Evolutionary conservation across 1,140 invertebrate genomes (phyloP).

Genomic region (Drosophila elegans): DNA sequence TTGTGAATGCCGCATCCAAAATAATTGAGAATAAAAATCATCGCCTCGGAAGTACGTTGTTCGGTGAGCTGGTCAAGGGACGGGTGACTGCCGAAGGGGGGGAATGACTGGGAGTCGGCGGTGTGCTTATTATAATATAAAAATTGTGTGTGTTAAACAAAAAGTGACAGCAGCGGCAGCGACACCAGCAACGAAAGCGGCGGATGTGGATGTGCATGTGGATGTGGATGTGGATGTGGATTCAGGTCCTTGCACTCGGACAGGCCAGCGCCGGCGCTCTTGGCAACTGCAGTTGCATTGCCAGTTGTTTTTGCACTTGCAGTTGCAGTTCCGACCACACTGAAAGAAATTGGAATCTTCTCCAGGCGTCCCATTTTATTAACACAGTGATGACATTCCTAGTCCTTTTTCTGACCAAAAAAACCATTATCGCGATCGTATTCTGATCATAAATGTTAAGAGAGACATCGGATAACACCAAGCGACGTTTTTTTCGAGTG

Average conservation of each 20-base stretch:
- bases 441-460: too few relatives aligned
- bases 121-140: slow-evolving; percentile 83
- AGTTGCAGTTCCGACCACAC: slow-evolving; percentile 17
- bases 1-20: slow-evolving; percentile 60
- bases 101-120: slow-evolving; percentile 31
- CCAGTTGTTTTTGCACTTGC: slow-evolving; percentile 33
- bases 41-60: slow-evolving; percentile 42
- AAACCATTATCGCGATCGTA: too few relatives aligned
- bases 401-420: too few relatives aligned
- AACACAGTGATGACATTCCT: too few relatives aligned
- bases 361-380: too few relatives aligned
- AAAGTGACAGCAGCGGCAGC: slow-evolving; percentile 47
- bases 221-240: slow-evolving; percentile 16
- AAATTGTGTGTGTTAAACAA: slow-evolving; percentile 76
- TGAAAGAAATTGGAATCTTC: background rate
- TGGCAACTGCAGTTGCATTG: slow-evolving; percentile 38
- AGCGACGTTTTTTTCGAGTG: too few relatives aligned
- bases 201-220: slow-evolving; percentile 18
- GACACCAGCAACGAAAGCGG: slow-evolving; percentile 15
- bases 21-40: slow-evolving; percentile 78
- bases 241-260: slow-evolving; percentile 41
- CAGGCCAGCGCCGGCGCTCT: slow-evolving; percentile 32
- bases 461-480: too few relatives aligned
- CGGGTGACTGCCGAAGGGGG: slow-evolving; percentile 11
- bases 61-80: slow-evolving; percentile 22